Conservation (phyloP, 2,888 invertebrate genomes). For the Idaea aversata region DNA sequence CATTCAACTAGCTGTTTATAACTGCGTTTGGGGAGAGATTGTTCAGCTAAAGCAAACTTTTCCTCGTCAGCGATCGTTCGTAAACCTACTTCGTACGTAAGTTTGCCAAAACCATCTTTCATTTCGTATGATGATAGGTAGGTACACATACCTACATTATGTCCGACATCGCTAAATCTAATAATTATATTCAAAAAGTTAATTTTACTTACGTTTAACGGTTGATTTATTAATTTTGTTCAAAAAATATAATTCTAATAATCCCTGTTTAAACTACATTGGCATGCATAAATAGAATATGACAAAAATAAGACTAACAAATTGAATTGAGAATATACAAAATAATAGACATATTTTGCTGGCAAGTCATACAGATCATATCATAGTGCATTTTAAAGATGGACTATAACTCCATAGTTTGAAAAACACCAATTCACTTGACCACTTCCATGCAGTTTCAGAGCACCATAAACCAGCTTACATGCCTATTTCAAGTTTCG, state of each 20-base stretch:
- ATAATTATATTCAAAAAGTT: neutral
- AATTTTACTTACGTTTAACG: neutral
- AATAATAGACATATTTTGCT: neutral
- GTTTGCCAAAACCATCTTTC: neutral
- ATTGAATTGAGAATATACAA: neutral
- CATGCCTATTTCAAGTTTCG: neutral
- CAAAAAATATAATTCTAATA: neutral
- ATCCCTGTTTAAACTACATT: neutral
- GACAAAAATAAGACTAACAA: neutral
- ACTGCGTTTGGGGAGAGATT: neutral
- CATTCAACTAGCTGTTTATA: neutral
- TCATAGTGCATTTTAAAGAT: slow-evolving; percentile 1
- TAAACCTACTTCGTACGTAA: neutral
- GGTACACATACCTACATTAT: neutral
- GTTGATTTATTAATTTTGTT: neutral
- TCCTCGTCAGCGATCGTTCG: neutral
- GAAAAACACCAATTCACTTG: neutral
- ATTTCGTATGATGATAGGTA: neutral
- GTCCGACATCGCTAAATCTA: neutral
- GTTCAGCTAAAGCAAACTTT: neutral
- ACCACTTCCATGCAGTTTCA: neutral
- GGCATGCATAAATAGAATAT: neutral
- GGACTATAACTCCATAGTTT: neutral
- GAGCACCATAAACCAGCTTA: neutral
- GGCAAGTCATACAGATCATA: neutral